Conservation (phyloP, 2,797 vertebrate genomes). For the Serranus cabrilla region DNA sequence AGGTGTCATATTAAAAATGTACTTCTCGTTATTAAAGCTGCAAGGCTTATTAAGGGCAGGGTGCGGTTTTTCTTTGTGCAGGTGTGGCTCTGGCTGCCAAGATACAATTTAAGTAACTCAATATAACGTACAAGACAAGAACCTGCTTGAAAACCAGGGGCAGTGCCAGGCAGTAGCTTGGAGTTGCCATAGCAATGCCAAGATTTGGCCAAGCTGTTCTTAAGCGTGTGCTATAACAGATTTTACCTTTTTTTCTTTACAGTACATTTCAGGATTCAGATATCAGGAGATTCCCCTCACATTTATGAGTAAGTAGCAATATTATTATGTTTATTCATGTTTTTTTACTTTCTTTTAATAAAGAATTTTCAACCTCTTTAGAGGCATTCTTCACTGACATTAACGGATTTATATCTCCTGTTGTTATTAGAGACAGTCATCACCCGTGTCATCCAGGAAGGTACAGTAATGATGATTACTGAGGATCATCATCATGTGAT, state of each 20-base stretch:
- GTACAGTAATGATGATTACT: constrained; percentile 70
- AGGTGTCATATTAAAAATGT: constrained; percentile 84
- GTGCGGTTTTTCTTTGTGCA: constrained; percentile 25
- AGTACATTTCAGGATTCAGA: constrained; percentile 92
- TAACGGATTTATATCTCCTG: constrained; percentile 51
- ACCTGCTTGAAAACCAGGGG: constrained; percentile 13
- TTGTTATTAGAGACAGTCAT: constrained; percentile 72
- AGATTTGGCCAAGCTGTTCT: no score
- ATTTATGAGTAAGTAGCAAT: constrained; percentile 91
- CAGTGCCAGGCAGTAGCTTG: no score
- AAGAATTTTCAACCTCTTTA: not conserved
- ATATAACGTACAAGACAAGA: constrained; percentile 12
- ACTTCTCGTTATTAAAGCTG: not conserved
- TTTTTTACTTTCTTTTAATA: not conserved
- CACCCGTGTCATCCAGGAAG: constrained; percentile 69
- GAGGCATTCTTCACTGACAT: not conserved
- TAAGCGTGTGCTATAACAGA: not conserved
- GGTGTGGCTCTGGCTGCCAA: constrained; percentile 13
- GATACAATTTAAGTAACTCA: not conserved
- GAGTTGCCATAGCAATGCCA: no score
- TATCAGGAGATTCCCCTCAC: constrained; percentile 95
- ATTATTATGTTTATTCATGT: not conserved
- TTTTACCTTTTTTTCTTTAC: constrained; percentile 49
- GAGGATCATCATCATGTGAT: constrained; percentile 52
- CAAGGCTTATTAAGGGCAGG: not conserved